Conservation (phyloP, 1,140 invertebrate genomes). For the Eufriesea mexicana region DNA sequence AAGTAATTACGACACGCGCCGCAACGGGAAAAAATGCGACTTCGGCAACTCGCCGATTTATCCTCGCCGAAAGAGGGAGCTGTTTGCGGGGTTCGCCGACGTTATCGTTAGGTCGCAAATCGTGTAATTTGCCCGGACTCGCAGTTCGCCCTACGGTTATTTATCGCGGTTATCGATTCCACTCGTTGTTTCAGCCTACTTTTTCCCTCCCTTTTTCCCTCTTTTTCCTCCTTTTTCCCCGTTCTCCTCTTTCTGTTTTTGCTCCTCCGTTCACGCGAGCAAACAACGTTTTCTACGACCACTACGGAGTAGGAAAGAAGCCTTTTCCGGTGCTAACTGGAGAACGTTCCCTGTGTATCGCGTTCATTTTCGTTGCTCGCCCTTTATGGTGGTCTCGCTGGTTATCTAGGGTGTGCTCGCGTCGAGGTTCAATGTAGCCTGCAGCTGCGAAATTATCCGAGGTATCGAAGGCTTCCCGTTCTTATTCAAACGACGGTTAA, state of each 20-base stretch:
- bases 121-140: slow-evolving; percentile 67
- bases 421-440: background rate
- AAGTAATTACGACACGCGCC: slow-evolving; percentile 66
- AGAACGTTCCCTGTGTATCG: background rate
- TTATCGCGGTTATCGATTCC: slow-evolving; percentile 73
- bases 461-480: background rate
- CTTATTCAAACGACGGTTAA: background rate
- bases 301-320: background rate
- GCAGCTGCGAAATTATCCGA: slow-evolving; percentile 14
- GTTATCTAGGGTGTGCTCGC: background rate
- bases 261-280: background rate
- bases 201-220: background rate
- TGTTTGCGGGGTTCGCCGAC: slow-evolving; percentile 34
- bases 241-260: slow-evolving; percentile 22
- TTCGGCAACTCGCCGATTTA: slow-evolving; percentile 63
- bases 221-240: no score
- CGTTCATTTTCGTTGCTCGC: background rate
- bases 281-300: slow-evolving; percentile 17
- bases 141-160: slow-evolving; percentile 56
- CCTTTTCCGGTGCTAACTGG: background rate
- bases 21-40: slow-evolving; percentile 60
- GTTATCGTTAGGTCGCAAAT: slow-evolving; percentile 73
- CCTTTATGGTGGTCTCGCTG: background rate
- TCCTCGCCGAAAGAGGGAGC: slow-evolving; percentile 51
- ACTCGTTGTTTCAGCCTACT: background rate